Evolutionary conservation across 2,888 invertebrate species (phyloP), one percentile per base, ranked within the genome.

Genomic region (Ernsta delagoae): DNA sequence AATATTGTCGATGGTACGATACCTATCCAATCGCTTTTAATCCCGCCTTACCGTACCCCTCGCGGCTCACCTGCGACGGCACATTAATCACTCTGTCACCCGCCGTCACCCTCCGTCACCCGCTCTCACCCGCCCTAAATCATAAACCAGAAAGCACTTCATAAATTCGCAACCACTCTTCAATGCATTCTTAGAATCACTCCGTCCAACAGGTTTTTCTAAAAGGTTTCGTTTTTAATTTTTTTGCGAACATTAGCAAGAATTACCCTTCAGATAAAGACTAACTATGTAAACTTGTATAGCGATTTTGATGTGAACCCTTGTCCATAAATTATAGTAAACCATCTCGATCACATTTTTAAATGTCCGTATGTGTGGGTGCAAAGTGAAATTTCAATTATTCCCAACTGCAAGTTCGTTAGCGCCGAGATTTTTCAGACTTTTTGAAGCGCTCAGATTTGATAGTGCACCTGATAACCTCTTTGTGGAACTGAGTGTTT

Each of bases 21-120:
- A 24, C 24, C 24, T 48, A 48, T 16, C 48, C 48, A 48, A 16
- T 48, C 48, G 16, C 48, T 24, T 48, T 12, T 16, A 48, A 48
- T 48, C 48, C 48, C 48, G 6, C 2, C 57, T 34, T 34, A 34
- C 45, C 31, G 9, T 24, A 9, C 31, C 41, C 53, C 54, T 16
- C 65, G n/a, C 43, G 12, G 12, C 57, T 65, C 65, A 65, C 65
- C 65, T 65, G 65, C 57, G 54, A n/a, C 48, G 11, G 65, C 65
- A 36, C 65, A 59, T 65, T 59, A 65, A 65, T 65, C 65, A 65
- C 16, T 16, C 48, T 11, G 48, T 48, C 48, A 48, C 48, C 48
- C 48, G 12, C 34, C 65, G 56, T 56, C 62, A 41, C 64, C 45
- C 63, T 41, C 54, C 64, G 45, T 57, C 63, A 43, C 65, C 48